Percentiles rank a stretch among this genome's conserved stretches.
Conservation (phyloP, 2,888 invertebrate species). For the Zygaena filipendulae region DNA sequence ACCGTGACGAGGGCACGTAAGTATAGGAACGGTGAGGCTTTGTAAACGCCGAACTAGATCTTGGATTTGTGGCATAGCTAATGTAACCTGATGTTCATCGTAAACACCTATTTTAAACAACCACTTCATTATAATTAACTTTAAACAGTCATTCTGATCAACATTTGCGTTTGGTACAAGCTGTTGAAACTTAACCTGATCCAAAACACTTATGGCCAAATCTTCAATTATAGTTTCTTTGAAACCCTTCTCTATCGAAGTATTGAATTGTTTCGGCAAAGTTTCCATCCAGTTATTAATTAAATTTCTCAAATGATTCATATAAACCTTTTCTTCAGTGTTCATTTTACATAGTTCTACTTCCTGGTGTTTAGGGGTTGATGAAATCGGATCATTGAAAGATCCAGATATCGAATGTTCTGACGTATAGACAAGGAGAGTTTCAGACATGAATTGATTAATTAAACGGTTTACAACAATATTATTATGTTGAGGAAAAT, state of each 20-base stretch:
- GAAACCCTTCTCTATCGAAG: conserved; percentile 21
- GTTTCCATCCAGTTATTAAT: conserved; percentile 29
- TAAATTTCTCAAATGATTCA: conserved; percentile 20
- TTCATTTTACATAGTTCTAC: conserved; percentile 21
- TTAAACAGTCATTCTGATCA: conserved; percentile 21
- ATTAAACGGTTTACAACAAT: too few relatives aligned
- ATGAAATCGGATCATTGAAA: conserved; percentile 19
- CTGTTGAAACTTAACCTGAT: conserved; percentile 26
- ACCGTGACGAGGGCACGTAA: conserved; percentile 26
- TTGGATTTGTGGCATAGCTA: too few relatives aligned
- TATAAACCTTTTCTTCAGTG: conserved; percentile 24
- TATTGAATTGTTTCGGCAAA: conserved; percentile 23
- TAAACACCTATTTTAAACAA: conserved; percentile 21
- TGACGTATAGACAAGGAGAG: conserved; percentile 23
- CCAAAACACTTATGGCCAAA: conserved; percentile 30
- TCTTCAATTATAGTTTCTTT: conserved; percentile 29
- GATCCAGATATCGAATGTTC: conserved; percentile 14
- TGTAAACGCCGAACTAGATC: conserved; percentile 18
- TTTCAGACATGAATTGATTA: too few relatives aligned
- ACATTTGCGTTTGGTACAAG: conserved; percentile 19
- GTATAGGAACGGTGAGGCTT: conserved; percentile 21
- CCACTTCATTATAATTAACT: conserved; percentile 29
- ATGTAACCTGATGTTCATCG: too few relatives aligned
- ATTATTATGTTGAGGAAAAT: too few relatives aligned
- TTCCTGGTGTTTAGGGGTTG: conserved; percentile 25